Evolutionary conservation across 2,797 vertebrate species (phyloP), one percentile per base, ranked within the genome.

Genomic region (Centropyge bicolor): DNA sequence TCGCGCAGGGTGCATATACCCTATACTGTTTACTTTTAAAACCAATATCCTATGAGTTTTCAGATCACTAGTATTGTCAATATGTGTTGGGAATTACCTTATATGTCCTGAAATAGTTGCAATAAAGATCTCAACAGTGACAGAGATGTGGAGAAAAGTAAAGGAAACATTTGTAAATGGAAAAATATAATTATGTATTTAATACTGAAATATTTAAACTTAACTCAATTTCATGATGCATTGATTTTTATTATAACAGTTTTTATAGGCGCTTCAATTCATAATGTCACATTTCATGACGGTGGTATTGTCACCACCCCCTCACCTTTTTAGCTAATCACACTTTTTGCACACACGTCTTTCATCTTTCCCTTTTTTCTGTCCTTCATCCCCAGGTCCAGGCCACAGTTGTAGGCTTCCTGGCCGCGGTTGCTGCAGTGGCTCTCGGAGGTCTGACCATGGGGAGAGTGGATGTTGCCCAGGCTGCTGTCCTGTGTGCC

Each of bases 331-430:
- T 6, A 54, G 22, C 24, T 22, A 54, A 54, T 54, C 22, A 54
- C 12, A 16, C 6, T 51, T 7, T 11, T 4, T 22, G 4, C n/a
- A 56, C 16, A 31, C 6, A 16, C 13, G 8, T 27, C 41, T 62
- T 45, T 36, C 19, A 49, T 46, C 3, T 22, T 48, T 24, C 62
- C 36, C 20, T 31, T 31, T 31, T 31, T 31, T 2, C 7, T 64
- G n/a, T 73, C 55, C 56, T 67, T 54, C 61, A 9, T 38, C 5
- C 51, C 14, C 91, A 98, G 97, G 93, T 96, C 27, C 97, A 98
- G 92, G 97, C 97, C 84, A 97, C 97, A 0, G 95, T 96, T 4
- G 95, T 98, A 70, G 97, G 97, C 43, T 95, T 97, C 38, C 93
- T 98, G 93, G 96, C 97, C 7, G 97, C 97, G 0, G 1, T 97